phyloP scores from a whole-genome alignment of 2,888 invertebrate species.

The Chrysina gloriosa region DNA sequence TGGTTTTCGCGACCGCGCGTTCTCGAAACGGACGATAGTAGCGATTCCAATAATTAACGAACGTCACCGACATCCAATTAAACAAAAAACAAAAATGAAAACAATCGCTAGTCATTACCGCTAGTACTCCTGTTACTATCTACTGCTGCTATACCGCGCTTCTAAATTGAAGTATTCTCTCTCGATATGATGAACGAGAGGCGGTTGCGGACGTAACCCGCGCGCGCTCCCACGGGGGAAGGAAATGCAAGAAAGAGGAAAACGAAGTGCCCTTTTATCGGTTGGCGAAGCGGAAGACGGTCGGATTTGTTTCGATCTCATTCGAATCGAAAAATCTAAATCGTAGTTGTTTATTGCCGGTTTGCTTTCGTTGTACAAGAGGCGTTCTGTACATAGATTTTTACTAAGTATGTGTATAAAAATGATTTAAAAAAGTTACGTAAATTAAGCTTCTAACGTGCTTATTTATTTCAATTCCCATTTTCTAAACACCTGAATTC shows the following conservation, averaged over 20 bases:
- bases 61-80: no score
- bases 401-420: conserved; percentile 11
- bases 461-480: background rate
- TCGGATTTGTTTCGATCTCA: no score
- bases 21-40: conserved; percentile 46
- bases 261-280: background rate
- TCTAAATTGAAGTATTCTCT: background rate
- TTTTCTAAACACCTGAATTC: no score
- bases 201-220: no score
- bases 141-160: no score
- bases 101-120: background rate
- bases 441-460: background rate
- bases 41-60: conserved; percentile 6
- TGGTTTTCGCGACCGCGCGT: conserved; percentile 49
- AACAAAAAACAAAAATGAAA: background rate
- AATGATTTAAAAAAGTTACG: background rate
- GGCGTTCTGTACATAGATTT: conserved; percentile 12
- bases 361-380: background rate
- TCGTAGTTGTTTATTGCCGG: background rate
- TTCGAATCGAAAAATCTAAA: no score
- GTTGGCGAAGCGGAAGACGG: no score
- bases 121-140: no score
- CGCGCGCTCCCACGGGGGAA: background rate
- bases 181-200: background rate
- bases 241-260: background rate